phyloP scores from a whole-genome alignment of 2,888 invertebrate species.

The Epirrhoe tristata region DNA sequence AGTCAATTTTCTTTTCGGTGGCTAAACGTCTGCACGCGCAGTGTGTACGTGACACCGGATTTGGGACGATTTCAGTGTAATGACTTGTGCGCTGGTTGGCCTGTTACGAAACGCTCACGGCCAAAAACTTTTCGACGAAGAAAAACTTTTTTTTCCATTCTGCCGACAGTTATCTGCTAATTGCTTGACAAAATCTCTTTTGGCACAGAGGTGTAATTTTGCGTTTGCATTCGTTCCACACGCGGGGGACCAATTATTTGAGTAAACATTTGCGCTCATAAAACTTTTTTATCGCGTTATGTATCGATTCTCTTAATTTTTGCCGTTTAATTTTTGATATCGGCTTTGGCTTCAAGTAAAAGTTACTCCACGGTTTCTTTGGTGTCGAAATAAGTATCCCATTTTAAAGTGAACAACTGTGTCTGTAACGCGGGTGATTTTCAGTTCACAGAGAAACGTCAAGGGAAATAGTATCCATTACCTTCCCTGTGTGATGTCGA shows the following conservation, averaged over 20 bases:
- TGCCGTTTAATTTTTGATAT: constrained; percentile 5
- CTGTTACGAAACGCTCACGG: constrained; percentile 73
- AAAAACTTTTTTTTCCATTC: constrained; percentile 66
- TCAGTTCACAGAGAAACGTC: constrained; percentile 71
- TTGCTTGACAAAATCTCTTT: constrained; percentile 72
- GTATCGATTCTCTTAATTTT: constrained; percentile 58
- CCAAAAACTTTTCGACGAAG: constrained; percentile 66
- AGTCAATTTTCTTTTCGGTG: constrained; percentile 63
- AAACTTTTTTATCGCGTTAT: constrained; percentile 54
- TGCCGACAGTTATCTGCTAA: constrained; percentile 75
- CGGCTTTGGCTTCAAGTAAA: constrained; percentile 19
- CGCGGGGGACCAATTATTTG: constrained; percentile 59
- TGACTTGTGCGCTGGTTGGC: constrained; percentile 60
- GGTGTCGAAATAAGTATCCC: constrained; percentile 53
- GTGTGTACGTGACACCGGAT: constrained; percentile 61
- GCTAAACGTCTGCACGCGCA: constrained; percentile 56
- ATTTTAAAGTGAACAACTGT: constrained; percentile 54
- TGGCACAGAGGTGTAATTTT: constrained; percentile 62
- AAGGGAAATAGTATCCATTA: constrained; percentile 77
- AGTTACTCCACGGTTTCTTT: constrained; percentile 62
- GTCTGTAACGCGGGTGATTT: constrained; percentile 68
- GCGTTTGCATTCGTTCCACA: constrained; percentile 52
- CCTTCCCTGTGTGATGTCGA: constrained; percentile 78
- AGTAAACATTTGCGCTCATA: constrained; percentile 61
- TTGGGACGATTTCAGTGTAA: constrained; percentile 72